These are phyloP conservation scores for Penaeus monodon DNA, from an alignment of 2,888 invertebrate genomes.

Conservation along the genomic window DNA sequence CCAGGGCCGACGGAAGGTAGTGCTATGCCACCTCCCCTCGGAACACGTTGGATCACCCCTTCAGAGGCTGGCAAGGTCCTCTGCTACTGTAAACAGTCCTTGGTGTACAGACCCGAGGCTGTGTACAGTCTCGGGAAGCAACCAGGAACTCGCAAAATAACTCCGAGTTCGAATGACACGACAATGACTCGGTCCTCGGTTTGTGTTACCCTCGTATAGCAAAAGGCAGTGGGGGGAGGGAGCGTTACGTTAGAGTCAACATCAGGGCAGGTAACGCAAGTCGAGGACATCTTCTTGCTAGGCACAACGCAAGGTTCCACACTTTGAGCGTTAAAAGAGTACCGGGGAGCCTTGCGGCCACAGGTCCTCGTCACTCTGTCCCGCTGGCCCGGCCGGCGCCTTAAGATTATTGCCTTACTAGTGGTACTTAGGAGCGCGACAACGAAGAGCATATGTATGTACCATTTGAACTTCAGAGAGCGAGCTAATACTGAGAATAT, in stretches of 20 bases:
- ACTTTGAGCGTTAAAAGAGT: not conserved
- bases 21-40: slow-evolving; percentile 19
- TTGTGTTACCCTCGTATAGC: slow-evolving; percentile 31
- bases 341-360: slow-evolving; percentile 28
- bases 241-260: not conserved
- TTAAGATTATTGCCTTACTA: slow-evolving; percentile 64
- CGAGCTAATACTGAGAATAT: slow-evolving; percentile 97
- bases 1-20: slow-evolving; percentile 37
- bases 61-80: slow-evolving; percentile 42
- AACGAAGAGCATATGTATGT: slow-evolving; percentile 68
- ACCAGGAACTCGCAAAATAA: slow-evolving; percentile 35
- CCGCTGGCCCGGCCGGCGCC: slow-evolving; percentile 30
- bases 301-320: not conserved
- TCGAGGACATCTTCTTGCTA: slow-evolving; percentile 12
- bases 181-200: slow-evolving; percentile 39
- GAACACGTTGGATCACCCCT: slow-evolving; percentile 37
- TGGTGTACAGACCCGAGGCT: slow-evolving; percentile 9
- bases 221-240: not conserved
- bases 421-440: slow-evolving; percentile 59
- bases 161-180: not conserved
- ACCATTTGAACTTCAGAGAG: slow-evolving; percentile 99
- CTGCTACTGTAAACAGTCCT: not conserved
- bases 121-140: slow-evolving; percentile 31
- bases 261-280: slow-evolving; percentile 2
- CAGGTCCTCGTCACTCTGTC: not conserved